Conservation (phyloP, 2,888 invertebrate genomes). For the Stramonita haemastoma region DNA sequence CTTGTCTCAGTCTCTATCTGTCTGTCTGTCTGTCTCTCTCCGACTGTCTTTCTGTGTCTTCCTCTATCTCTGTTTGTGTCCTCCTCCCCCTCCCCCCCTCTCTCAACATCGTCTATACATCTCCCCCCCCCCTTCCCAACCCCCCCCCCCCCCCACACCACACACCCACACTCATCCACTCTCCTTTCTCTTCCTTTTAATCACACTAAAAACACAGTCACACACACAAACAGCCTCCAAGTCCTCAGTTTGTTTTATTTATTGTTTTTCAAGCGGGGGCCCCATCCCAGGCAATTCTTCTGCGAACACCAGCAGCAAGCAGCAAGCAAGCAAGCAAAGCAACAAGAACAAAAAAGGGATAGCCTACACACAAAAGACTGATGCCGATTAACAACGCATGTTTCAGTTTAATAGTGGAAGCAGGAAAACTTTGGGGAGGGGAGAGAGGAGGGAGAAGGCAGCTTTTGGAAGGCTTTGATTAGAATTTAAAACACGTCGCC, state of each 20-base stretch:
- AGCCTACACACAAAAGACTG: too few relatives aligned
- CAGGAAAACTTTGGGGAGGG: background rate
- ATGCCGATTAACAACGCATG: background rate
- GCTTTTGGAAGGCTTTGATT: background rate
- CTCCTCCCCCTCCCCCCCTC: too few relatives aligned
- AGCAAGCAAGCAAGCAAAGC: too few relatives aligned
- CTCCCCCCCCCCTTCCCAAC: background rate
- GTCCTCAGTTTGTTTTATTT: too few relatives aligned
- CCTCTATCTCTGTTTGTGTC: too few relatives aligned
- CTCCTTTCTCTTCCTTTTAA: background rate
- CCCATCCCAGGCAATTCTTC: too few relatives aligned
- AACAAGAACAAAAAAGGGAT: too few relatives aligned
- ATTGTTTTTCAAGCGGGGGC: too few relatives aligned
- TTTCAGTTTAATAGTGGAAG: too few relatives aligned
- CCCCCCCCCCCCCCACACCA: background rate
- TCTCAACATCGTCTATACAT: background rate
- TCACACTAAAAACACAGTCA: background rate
- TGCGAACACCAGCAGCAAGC: too few relatives aligned
- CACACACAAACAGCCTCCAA: background rate
- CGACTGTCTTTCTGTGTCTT: too few relatives aligned
- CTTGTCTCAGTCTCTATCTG: background rate
- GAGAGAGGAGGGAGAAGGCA: background rate
- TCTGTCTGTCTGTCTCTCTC: too few relatives aligned
- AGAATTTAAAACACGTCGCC: conserved; percentile 16
- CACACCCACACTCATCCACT: background rate